Conservation (phyloP, 92 coral and sea anemone species). For the Parazoanthus atlanticus region DNA sequence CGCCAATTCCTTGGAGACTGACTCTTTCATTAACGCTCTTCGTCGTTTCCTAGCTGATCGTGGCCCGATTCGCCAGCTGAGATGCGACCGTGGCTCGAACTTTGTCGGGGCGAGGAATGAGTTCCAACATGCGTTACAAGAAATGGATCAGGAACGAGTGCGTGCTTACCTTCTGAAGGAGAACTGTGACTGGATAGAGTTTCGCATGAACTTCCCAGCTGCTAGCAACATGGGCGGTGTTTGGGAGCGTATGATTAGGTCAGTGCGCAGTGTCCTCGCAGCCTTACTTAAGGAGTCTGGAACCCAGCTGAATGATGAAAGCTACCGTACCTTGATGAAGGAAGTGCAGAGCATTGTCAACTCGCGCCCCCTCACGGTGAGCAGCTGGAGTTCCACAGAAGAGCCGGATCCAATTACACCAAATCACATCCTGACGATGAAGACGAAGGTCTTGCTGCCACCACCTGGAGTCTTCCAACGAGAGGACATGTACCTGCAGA, state of each 20-base stretch:
- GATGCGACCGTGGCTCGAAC: too few species aligned
- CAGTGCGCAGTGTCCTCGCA: background rate
- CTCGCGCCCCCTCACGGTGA: constrained; percentile 32
- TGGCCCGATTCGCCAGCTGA: too few species aligned
- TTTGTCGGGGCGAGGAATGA: too few species aligned
- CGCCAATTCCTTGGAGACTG: too few species aligned
- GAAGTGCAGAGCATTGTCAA: background rate
- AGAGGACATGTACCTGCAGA: too few species aligned
- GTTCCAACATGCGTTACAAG: too few species aligned
- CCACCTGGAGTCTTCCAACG: too few species aligned
- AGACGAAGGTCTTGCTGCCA: too few species aligned
- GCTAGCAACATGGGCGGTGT: constrained; percentile 15
- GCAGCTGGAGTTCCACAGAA: constrained; percentile 34
- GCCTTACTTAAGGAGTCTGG: background rate
- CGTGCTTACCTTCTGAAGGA: too few species aligned
- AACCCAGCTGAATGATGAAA: constrained; percentile 14
- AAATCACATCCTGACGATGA: constrained; percentile 42
- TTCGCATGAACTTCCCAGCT: background rate
- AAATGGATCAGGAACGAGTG: too few species aligned
- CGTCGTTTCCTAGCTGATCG: too few species aligned
- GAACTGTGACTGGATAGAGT: constrained; percentile 9
- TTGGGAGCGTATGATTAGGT: background rate
- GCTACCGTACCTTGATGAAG: background rate
- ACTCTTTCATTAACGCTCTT: too few species aligned
- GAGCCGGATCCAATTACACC: constrained; percentile 52